Base-by-base conservation (phyloP, 2,113 vertebrate genomes). In the Athene cunicularia region DNA sequence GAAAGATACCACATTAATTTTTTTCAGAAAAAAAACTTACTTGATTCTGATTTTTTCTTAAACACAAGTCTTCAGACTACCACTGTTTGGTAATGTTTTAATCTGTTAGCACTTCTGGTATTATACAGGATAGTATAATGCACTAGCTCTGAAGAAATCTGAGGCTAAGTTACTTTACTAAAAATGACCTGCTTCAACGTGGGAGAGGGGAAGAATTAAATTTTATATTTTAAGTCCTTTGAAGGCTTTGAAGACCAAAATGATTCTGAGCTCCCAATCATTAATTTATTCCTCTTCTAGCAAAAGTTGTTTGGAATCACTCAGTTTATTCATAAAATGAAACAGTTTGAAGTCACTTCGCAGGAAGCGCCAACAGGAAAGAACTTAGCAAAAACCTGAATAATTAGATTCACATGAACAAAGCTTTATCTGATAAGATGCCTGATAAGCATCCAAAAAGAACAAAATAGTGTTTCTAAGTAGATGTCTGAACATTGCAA, bases 361-460 rank as follows among this genome's bases (percentile, higher is more conserved):
- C 49, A 92, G 80, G 74, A 80, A 72, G 26, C 20, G 90, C 59
- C 68, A 94, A 93, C 81, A 94, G 88, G 92, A 97, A 94, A 87
- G 32, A 96, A 53, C 64, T 87, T 80, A 53, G 58, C 12, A 77
- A 93, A 95, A 95, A 30, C 60, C 45, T 93, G 70, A 97, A 96
- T 96, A 95, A 96, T 95, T 97, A 90, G 53, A 70, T 77, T 87
- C 43, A 49, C 33, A 63, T n/a, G 90, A 95, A 93, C 73, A 97
- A 95, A 96, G 74, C 83, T n/a, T 90, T 93, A 72, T 94, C 95
- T 96, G 85, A 92, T 96, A 75, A 82, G 43, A 50, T 88, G 79
- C 28, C 39, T 95, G 66, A 88, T 94, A 95, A 93, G 56, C 47
- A 84, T 66, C 93, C 50, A 63, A 82, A 77, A 94, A 66, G 77